Evolutionary conservation across 2,797 vertebrate species (phyloP), one percentile per base, ranked within the genome.

Genomic region (Salarias fasciatus): DNA sequence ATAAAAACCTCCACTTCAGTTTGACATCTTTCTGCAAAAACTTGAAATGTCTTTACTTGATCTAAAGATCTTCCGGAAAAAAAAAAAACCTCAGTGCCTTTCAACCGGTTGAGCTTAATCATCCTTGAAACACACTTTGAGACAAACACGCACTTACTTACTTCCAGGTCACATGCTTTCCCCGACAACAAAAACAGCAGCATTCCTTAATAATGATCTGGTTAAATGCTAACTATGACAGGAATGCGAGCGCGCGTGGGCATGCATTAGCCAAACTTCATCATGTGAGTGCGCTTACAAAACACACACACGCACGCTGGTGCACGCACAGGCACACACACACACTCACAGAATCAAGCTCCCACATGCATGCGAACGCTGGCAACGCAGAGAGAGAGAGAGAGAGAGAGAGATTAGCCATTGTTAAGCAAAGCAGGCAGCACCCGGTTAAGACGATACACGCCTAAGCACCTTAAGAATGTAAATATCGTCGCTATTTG

Each of bases 261-360:
- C 57, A 55, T 12, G 31, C 38, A 75, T 83, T 88, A 80, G 79
- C 58, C 49, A 63, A 66, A 75, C 63, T 53, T 58, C 57, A 58
- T 87, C 89, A 87, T 86, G 86, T 86, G 87, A 85, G 58, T 46
- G 65, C 69, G 75, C 77, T 89, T 81, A 74, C 54, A 31, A 9
- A 53, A 40, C 9, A 12, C 8, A 30, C 12, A 45, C 36, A 0
- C 36, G 30, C 37, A 49, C 37, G 37, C 36, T 38, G 55, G 8
- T 9, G 8, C 60, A 53, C 29, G 9, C 55, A 38, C 9, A 12
- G 59, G 61, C 24, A 14, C 66, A 69, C 28, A 14, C 36, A 53
- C 69, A 71, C 74, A 73, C 49, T 55, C 40, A 42, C 8, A 52
- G 53, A 50, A 36, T 36, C 5, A 24, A 14, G 36, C 7, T 18